phyloP scores from a whole-genome alignment of 2,797 vertebrate genomes.

The Hybognathus amarus region DNA sequence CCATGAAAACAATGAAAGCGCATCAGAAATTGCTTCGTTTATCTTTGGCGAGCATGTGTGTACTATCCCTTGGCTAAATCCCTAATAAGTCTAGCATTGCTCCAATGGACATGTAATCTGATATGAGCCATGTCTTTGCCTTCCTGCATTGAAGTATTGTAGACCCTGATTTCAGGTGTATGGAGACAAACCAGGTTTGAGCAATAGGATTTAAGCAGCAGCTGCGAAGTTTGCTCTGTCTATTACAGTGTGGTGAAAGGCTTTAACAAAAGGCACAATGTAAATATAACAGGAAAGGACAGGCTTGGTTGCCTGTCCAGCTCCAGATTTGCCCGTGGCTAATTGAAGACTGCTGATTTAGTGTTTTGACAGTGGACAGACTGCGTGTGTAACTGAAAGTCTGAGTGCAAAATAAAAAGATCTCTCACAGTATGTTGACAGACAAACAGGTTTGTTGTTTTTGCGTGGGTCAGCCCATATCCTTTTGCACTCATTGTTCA shows the following conservation, averaged over 20 bases:
- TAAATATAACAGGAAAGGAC: constrained; percentile 68
- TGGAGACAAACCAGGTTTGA: constrained; percentile 81
- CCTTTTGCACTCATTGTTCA: constrained; percentile 26
- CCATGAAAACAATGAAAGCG: constrained; percentile 52
- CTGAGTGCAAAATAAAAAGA: constrained; percentile 29
- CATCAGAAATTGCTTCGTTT: constrained; percentile 50
- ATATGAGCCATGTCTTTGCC: constrained; percentile 69
- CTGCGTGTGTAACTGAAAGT: constrained; percentile 53
- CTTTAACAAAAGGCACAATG: constrained; percentile 73
- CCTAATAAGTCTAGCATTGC: constrained; percentile 51
- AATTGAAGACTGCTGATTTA: constrained; percentile 77
- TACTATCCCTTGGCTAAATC: constrained; percentile 40
- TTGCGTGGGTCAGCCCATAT: constrained; percentile 38
- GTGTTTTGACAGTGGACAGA: constrained; percentile 68
- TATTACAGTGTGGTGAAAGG: constrained; percentile 90
- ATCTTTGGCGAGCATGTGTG: constrained; percentile 30
- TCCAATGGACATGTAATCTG: constrained; percentile 51
- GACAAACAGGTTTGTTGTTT: constrained; percentile 47
- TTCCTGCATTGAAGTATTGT: constrained; percentile 67
- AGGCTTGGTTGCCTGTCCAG: constrained; percentile 63
- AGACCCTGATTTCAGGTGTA: constrained; percentile 79
- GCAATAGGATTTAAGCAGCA: constrained; percentile 90
- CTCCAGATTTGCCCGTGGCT: constrained; percentile 70
- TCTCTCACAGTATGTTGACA: constrained; percentile 51
- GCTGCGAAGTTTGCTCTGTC: constrained; percentile 79